Evolutionary conservation across 2,113 vertebrate species (phyloP).

Genomic region (Lichenostomus cassidix): DNA sequence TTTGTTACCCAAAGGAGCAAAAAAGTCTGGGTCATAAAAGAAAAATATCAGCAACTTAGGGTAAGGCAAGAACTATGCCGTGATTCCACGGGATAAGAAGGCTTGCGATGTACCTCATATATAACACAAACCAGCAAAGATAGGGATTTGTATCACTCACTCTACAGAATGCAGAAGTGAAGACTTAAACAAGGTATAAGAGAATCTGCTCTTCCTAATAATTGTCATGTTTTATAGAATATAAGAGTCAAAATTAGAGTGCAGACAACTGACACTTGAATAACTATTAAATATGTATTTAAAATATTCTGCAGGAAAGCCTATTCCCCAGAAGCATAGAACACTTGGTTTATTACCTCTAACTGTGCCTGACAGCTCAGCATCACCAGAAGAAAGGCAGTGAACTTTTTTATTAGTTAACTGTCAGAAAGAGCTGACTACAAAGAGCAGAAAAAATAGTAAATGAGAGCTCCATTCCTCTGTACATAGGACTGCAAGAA

Average conservation of each 20-base stretch:
- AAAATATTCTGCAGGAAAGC: neutral
- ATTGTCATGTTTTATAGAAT: neutral
- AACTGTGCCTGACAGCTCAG: neutral
- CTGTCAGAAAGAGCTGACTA: fast-evolving
- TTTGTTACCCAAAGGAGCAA: neutral
- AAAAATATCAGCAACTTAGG: neutral
- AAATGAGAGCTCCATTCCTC: neutral
- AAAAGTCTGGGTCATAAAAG: neutral
- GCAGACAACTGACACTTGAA: neutral
- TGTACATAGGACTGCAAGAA: neutral
- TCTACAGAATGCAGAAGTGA: neutral
- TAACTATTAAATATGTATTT: neutral
- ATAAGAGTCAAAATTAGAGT: neutral
- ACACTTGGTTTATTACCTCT: neutral
- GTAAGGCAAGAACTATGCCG: neutral
- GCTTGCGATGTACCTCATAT: fast-evolving
- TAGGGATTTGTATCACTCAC: neutral
- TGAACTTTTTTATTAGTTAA: neutral
- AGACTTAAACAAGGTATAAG: neutral
- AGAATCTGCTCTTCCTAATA: neutral
- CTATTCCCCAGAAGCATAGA: neutral
- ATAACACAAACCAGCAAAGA: neutral
- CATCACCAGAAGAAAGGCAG: neutral
- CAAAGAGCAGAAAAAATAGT: neutral
- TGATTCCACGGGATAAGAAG: neutral